phyloP scores from a whole-genome alignment of 2,797 vertebrate genomes.

The Limosa lapponica region DNA sequence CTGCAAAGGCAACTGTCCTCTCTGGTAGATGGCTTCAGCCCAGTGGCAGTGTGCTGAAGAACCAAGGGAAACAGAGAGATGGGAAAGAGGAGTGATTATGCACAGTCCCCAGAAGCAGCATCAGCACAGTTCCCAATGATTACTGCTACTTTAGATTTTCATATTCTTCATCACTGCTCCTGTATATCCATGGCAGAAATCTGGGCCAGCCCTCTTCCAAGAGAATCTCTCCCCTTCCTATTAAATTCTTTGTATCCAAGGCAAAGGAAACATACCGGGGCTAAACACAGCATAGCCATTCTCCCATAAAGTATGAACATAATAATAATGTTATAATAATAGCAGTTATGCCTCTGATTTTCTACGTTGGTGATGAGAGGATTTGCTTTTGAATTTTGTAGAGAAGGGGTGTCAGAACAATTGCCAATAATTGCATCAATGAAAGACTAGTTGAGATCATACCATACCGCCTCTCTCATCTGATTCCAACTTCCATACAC shows the following conservation, averaged over 20 bases:
- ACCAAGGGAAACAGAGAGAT: background rate
- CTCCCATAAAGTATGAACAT: background rate
- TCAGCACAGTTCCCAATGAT: background rate
- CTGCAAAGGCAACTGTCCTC: background rate
- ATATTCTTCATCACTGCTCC: background rate
- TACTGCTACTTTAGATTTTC: background rate
- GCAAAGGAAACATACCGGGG: background rate
- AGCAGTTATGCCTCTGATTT: background rate
- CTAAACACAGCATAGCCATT: background rate
- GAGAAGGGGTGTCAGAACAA: background rate
- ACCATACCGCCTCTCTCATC: background rate
- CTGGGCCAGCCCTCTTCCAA: background rate
- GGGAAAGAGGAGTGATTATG: background rate
- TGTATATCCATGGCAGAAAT: background rate
- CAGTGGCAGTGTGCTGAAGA: background rate
- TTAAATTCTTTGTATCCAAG: background rate
- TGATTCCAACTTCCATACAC: background rate
- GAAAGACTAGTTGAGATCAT: constrained; percentile 1
- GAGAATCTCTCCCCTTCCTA: background rate
- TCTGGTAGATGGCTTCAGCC: background rate
- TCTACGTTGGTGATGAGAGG: background rate
- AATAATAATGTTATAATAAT: background rate
- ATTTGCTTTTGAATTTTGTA: constrained; percentile 9
- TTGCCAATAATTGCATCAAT: background rate
- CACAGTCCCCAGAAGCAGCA: background rate